Base-by-base conservation (phyloP, 23 tunicate species). In the Clavelina lepadiformis region DNA sequence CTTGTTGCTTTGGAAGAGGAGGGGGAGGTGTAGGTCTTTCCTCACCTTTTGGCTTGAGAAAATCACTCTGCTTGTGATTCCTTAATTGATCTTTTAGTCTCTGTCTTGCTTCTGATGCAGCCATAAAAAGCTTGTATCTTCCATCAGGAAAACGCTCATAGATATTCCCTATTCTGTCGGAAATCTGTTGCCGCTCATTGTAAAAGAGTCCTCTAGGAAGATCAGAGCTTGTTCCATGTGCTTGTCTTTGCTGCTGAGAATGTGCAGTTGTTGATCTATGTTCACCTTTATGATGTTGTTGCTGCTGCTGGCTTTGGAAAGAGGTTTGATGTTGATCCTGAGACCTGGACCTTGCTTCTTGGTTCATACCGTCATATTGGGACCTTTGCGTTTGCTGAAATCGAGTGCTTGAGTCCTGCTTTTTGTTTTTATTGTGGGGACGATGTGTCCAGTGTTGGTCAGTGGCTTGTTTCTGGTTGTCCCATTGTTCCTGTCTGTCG, bases 131-230 rank as follows among this genome's bases (percentile, higher is more conserved):
- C 28, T 29, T 61, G 51, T 64, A 82, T 36, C 62, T 30, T 33
- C 89, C 89, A 66, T 73, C 62, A 22, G 19, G 51, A 25, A 30
- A 44, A 3, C 65, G 46, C 36, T 72, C 71, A 56, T 82, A 82
- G 23, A 73, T 28, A 46, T 82, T 82, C 38, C 89, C 89, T 29
- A 38, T 53, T 37, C 63, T 68, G 56, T 82, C 89, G 23, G 60
- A 35, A 2, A 82, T 65, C 29, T 66, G 61, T 5, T 66, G 66
- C 13, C 74, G 23, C 20, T 82, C 80, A 33, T 73, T 66, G 3
- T 47, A 57, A 45, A 57, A 72, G n/a, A 82, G 35, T n/a, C 89
- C 89, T 7, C 63, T 65, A 2, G 89, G 89, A 7, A 82, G 33
- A 21, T 4, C 33, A 7, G 22, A 53, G 58, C 7, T 8, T 6